Evolutionary conservation across 1,140 invertebrate genomes (phyloP), one percentile per base, ranked within the genome.

Genomic region (Caenorhabditis latens): DNA sequence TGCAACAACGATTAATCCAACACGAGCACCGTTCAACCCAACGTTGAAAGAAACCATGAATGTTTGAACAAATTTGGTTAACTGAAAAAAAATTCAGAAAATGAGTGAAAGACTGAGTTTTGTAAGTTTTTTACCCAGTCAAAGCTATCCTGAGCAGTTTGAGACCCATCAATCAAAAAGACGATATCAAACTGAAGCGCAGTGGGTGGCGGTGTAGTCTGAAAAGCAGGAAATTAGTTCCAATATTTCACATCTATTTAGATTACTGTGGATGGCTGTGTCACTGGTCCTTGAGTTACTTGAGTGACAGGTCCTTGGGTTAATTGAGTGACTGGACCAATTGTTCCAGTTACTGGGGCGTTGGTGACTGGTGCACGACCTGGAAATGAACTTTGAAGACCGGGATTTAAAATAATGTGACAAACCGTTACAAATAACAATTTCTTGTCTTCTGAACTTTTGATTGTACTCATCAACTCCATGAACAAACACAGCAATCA

Each of bases 401-500:
- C 6, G 2, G 4, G 32, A 32, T 32, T 48, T 43, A 1, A 13
- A 42, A 61, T 14, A 13, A 19, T 67, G 48, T 46, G 46, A 57
- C 2, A 53, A 65, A 57, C 71, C 71, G 42, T 86, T 48, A 55
- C 86, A 87, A 40, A 85, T 24, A 19, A 50, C 55, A 32, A 87
- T 21, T 65, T 85, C 83, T 75, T 85, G 75, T 46, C 88, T 88
- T 40, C 88, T 63, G 63, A 88, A 89, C 55, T 67, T 84, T n/a
- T 85, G 58, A n/a, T 86, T 79, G 57, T 40, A 65, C 53, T 84
- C 82, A 63, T 89, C 88, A n/a, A 88, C 57, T 58, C 88, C 88
- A 53, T 89, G 84, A 11, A 89, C 71, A 63, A 43, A 88, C 2
- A 88, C 63, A 42, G 24, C 32, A 87, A 89, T 43, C 40, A 84